Evolutionary conservation across 1,140 invertebrate species (phyloP).

Genomic region (Philotrypesis tridentata): DNA sequence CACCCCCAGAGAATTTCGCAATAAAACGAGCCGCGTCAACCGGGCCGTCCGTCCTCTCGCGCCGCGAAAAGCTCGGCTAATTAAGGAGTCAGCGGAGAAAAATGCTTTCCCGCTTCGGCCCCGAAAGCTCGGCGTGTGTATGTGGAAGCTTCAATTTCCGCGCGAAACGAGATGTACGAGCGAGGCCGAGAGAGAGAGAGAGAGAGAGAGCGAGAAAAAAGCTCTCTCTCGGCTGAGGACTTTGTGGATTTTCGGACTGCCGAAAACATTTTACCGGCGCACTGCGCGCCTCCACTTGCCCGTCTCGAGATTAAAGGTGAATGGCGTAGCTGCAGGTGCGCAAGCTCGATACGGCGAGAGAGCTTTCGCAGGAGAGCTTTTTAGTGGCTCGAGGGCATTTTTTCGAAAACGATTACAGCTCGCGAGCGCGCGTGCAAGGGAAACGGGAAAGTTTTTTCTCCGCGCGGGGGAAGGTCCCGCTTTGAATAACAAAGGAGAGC

Average conservation of each 20-base stretch:
- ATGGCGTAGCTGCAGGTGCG: no score
- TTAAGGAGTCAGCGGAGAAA: constrained; percentile 13
- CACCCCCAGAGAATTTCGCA: neutral
- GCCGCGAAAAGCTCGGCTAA: constrained; percentile 11
- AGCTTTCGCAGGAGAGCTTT: no score
- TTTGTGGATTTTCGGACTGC: no score
- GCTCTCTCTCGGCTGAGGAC: neutral
- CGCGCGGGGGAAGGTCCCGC: no score
- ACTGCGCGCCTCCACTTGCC: no score
- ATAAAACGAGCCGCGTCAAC: neutral
- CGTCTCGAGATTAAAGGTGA: no score
- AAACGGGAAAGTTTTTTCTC: neutral
- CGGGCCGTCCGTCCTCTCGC: neutral
- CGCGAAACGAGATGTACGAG: neutral
- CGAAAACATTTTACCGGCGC: no score
- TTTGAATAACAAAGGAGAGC: neutral
- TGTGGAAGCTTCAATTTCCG: neutral
- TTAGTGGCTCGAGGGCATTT: neutral
- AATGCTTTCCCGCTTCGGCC: constrained; percentile 21
- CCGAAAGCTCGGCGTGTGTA: neutral
- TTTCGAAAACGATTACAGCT: neutral
- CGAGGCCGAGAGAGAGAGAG: neutral
- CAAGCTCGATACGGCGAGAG: no score
- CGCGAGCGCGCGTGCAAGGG: no score
- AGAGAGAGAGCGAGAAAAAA: no score